Evolutionary conservation across 2,888 invertebrate species (phyloP), one percentile per base, ranked within the genome.

Genomic region (Melinopterus prodromus): DNA sequence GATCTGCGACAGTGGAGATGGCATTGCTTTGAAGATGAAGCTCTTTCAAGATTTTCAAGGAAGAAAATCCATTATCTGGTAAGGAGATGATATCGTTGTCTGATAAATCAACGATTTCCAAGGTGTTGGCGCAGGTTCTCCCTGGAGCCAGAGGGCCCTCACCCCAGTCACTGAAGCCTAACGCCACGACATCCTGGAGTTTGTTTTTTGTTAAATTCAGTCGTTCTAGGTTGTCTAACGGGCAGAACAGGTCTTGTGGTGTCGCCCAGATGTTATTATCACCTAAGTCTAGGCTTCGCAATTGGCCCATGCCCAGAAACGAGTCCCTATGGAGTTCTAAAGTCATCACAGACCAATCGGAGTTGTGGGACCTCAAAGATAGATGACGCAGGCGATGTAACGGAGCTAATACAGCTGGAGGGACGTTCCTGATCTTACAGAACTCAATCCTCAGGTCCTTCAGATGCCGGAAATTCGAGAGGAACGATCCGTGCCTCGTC

Each of bases 331-430:
- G 93, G 82, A 95, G 91, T 85, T 95, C 95, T 90, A 95, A 91
- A 35, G 94, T 94, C 93, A 95, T 94, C 16, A 94, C 93, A 14
- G 95, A 94, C 95, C 95, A 95, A 86, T 95, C 95, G 37, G 94
- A 93, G 87, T 95, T 95, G 87, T 94, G 94, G 16, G 95, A 95
- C 76, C 94, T 92, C 83, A 96, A 89, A 38, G 93, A 92, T 77
- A 96, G 89, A 82, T 91, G 92, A 77, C 93, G 90, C 36, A 96
- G 89, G 85, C 94, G 93, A 84, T 92, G 92, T 69, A 95, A 90
- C 76, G 93, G 92, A 36, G 93, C 90, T 84, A 96, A 90, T 77
- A 94, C 93, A 70, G 93, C 93, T 38, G 93, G 92, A 5, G 95
- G 94, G 80, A 96, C 91, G 86, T 93, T 93, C 83, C 94, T 91